A percentile compares a stretch with the other conserved stretches of the same genome.
phyloP scores from a whole-genome alignment of 1,140 invertebrate genomes.

The honey bee (Apis mellifera) region DNA sequence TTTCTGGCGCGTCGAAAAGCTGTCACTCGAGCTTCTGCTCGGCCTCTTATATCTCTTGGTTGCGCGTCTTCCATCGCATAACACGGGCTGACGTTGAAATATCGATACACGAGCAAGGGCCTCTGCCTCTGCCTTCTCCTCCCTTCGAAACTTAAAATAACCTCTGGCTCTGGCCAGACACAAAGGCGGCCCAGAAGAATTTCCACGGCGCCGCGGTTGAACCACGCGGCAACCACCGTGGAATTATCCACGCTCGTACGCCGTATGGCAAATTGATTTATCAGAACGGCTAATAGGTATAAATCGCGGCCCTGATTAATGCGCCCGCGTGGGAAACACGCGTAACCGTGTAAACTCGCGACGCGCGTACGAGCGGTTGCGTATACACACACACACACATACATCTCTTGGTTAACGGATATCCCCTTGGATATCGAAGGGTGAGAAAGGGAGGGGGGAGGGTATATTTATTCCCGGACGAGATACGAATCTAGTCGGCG shows the following conservation, averaged over 20 bases:
- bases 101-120: conserved; percentile 28
- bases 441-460: neutral
- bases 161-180: conserved; percentile 21
- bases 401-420: no score
- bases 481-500: conserved; percentile 56
- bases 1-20: neutral
- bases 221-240: conserved; percentile 2
- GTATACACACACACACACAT: no score
- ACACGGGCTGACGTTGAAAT: conserved; percentile 44
- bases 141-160: conserved; percentile 20
- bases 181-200: conserved; percentile 38
- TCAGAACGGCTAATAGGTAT: conserved; percentile 65
- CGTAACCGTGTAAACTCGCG: conserved; percentile 4
- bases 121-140: no score
- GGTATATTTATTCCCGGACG: conserved; percentile 45
- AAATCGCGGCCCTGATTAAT: conserved; percentile 64
- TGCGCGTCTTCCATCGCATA: conserved; percentile 29
- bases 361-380: neutral
- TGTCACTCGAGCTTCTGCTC: neutral
- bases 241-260: conserved; percentile 11
- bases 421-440: neutral
- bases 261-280: conserved; percentile 64
- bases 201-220: conserved; percentile 32
- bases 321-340: conserved; percentile 14
- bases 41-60: neutral